Evolutionary conservation across 2,888 invertebrate genomes (phyloP).

Genomic region (Camptogramma bilineatum): DNA sequence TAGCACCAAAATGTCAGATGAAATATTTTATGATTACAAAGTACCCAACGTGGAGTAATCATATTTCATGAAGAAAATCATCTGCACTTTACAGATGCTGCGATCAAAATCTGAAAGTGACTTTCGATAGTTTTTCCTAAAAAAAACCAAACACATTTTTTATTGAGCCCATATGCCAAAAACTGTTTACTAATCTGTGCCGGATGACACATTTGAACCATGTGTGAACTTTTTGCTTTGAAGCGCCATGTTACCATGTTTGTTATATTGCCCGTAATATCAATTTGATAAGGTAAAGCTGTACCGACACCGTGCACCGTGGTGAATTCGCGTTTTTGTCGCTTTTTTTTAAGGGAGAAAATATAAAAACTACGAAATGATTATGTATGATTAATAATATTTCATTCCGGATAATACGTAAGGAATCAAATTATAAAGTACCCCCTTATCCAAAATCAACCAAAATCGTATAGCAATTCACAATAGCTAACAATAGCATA

Average conservation of each 20-base stretch:
- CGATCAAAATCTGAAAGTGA: not conserved
- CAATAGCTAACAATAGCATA: slow-evolving; percentile 43
- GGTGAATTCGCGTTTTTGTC: slow-evolving; percentile 17
- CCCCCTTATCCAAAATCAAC: not conserved
- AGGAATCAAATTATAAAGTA: not conserved
- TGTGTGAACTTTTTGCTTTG: slow-evolving; percentile 62
- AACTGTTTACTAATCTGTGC: slow-evolving; percentile 35
- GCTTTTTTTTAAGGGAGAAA: not conserved
- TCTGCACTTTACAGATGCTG: slow-evolving; percentile 1
- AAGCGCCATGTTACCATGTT: slow-evolving; percentile 49
- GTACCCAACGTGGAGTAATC: too few species aligned
- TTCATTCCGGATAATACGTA: not conserved
- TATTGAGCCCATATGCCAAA: not conserved
- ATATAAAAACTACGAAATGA: not conserved
- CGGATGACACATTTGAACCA: slow-evolving; percentile 69
- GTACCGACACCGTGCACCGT: slow-evolving; percentile 21
- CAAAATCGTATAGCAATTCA: slow-evolving; percentile 23
- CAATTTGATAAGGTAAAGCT: slow-evolving; percentile 54
- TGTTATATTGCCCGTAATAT: slow-evolving; percentile 53
- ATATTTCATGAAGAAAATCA: too few species aligned
- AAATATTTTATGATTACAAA: too few species aligned
- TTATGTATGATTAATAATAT: too few species aligned
- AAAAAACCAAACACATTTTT: slow-evolving; percentile 19
- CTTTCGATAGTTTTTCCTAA: slow-evolving; percentile 6
- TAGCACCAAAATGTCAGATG: too few species aligned